These are phyloP conservation scores for Leuctra nigra DNA, from an alignment of 2,888 invertebrate genomes.

Conservation along the genomic window DNA sequence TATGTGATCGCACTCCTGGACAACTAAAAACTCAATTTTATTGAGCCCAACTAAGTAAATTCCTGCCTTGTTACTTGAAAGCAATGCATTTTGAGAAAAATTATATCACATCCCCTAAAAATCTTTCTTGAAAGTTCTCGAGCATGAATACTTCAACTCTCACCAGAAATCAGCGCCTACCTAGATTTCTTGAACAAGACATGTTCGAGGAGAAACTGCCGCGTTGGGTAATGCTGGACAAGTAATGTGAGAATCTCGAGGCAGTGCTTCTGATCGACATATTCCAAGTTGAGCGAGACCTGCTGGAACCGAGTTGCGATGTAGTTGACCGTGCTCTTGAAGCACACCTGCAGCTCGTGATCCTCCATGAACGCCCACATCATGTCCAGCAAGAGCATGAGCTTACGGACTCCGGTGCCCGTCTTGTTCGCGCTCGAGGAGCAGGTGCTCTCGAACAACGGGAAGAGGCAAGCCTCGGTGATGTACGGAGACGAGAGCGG, in stretches of 20 bases:
- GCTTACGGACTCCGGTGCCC: conserved; percentile 29
- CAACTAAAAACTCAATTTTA: too few species aligned
- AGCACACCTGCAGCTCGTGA: conserved; percentile 52
- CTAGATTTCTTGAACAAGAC: conserved; percentile 56
- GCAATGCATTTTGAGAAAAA: too few species aligned
- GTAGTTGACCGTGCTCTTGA: conserved; percentile 56
- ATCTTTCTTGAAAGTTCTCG: too few species aligned
- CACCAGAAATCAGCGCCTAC: conserved; percentile 33
- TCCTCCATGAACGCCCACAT: conserved; percentile 63
- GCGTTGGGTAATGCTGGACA: conserved; percentile 54
- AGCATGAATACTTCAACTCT: too few species aligned
- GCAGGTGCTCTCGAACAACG: conserved; percentile 43
- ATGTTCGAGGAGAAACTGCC: conserved; percentile 56
- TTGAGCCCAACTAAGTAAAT: too few species aligned
- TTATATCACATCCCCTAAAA: too few species aligned
- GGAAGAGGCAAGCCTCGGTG: conserved; percentile 60
- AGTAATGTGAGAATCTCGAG: conserved; percentile 53
- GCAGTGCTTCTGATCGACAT: conserved; percentile 48
- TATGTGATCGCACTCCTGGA: too few species aligned
- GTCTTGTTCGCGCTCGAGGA: conserved; percentile 28
- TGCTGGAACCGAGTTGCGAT: conserved; percentile 55
- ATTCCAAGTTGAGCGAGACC: conserved; percentile 43
- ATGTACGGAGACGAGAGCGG: conserved; percentile 59
- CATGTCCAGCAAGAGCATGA: conserved; percentile 46
- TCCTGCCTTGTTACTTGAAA: too few species aligned